Percentiles rank a stretch among this genome's conserved stretches.
These are phyloP conservation scores for Trichosurus vulpecula DNA, from an alignment of 2,797 vertebrate genomes.

Conservation along the genomic window DNA sequence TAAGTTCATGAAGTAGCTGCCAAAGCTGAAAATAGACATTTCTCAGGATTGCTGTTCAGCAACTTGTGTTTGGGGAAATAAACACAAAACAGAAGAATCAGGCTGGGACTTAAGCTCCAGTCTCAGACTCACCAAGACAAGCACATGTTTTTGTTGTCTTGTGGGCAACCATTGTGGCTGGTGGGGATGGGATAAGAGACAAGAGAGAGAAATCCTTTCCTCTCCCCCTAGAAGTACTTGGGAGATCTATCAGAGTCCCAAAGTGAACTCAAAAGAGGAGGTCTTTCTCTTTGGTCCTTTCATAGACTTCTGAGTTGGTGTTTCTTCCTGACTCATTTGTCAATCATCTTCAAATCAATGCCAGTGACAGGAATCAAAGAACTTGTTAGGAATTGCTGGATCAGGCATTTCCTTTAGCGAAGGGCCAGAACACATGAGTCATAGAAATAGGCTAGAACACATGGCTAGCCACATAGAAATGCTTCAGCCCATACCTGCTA, in stretches of 20 bases:
- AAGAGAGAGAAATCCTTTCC: background rate
- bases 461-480: too few relatives aligned
- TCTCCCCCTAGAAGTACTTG: background rate
- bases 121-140: background rate
- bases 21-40: background rate
- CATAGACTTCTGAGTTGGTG: background rate
- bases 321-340: background rate
- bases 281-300: background rate
- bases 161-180: background rate
- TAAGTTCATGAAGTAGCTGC: background rate
- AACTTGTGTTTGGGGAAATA: background rate
- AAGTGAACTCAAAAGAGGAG: background rate
- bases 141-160: background rate
- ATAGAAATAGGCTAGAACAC: too few relatives aligned
- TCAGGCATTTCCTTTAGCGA: background rate
- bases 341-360: background rate
- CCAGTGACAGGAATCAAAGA: background rate
- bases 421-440: background rate
- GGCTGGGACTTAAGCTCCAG: background rate
- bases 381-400: background rate
- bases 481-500: too few relatives aligned
- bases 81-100: background rate
- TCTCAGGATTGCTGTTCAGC: background rate
- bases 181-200: background rate
- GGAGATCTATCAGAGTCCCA: background rate